Conservation (phyloP, 2,888 invertebrate species). For the Apamea monoglypha region DNA sequence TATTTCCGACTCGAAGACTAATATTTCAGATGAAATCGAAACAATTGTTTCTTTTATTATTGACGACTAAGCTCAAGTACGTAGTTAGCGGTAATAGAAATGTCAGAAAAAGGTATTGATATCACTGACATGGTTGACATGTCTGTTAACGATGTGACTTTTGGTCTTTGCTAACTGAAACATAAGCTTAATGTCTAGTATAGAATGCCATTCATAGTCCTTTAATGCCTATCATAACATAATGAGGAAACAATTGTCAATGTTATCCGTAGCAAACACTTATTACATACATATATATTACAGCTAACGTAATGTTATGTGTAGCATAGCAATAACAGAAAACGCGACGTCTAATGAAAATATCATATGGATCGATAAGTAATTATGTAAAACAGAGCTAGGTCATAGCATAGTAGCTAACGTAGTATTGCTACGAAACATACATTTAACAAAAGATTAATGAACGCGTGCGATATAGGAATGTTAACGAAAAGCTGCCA, state of each 20-base stretch:
- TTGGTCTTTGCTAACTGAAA: not conserved
- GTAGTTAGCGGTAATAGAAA: constrained; percentile 4
- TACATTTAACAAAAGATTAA: not conserved
- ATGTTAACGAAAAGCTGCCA: constrained; percentile 16
- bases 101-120: constrained; percentile 4
- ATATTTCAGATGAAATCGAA: constrained; percentile 13
- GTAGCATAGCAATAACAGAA: constrained; percentile 1
- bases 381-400: constrained; percentile 38
- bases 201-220: not conserved
- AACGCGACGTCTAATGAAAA: not conserved
- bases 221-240: not conserved
- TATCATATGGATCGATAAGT: constrained; percentile 20
- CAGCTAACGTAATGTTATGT: not conserved
- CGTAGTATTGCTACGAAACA: not conserved
- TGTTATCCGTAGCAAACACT: not conserved
- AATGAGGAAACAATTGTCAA: constrained; percentile 18
- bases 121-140: constrained; percentile 14
- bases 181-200: not conserved
- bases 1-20: not conserved
- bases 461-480: constrained; percentile 12
- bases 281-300: not conserved
- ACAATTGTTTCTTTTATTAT: constrained; percentile 4
- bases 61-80: not conserved
- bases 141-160: not conserved
- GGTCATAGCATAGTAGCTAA: constrained; percentile 4